Evolutionary conservation across 2,113 vertebrate genomes (phyloP).

Genomic region (Candoia aspera): DNA sequence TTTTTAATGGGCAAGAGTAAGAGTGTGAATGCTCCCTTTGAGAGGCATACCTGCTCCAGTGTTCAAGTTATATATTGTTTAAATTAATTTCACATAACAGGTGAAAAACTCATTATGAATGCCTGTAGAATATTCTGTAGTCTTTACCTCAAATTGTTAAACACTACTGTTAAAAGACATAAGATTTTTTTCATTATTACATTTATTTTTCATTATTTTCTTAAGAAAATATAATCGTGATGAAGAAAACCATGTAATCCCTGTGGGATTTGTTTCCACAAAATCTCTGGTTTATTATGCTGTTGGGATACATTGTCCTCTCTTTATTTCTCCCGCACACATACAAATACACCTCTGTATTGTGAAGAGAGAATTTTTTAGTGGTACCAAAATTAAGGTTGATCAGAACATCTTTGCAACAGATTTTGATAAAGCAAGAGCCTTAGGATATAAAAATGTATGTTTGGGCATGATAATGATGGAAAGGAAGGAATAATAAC

Average conservation of each 20-base stretch:
- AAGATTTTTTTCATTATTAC: neutral
- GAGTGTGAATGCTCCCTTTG: neutral
- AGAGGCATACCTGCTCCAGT: neutral
- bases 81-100: neutral
- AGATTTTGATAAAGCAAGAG: neutral
- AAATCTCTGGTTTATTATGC: too few relatives aligned
- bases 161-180: neutral
- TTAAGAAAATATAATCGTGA: neutral
- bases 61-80: neutral
- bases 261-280: neutral
- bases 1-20: neutral
- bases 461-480: neutral
- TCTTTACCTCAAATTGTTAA: neutral
- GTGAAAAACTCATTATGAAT: neutral
- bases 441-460: neutral
- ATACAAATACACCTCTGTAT: neutral
- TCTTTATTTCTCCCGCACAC: neutral
- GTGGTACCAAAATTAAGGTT: neutral
- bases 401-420: neutral
- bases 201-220: neutral
- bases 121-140: neutral
- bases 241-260: neutral
- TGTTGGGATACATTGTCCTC: too few relatives aligned
- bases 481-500: neutral
- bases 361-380: neutral